Conservation (phyloP, 1,140 invertebrate genomes). For the Leptoteleia sp. region DNA sequence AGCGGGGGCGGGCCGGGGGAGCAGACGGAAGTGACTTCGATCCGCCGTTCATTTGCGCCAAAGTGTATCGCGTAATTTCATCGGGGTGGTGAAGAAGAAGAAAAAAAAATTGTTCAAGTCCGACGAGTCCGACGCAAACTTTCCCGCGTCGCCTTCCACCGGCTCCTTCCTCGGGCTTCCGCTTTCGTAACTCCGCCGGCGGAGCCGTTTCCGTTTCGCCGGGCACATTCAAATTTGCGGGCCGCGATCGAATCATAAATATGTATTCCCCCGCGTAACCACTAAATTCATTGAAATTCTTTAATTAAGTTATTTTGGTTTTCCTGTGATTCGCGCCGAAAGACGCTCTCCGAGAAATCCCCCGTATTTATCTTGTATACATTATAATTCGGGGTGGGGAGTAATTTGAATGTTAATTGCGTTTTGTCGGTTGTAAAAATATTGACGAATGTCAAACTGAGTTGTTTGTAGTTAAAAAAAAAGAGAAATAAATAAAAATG, state of each 20-base stretch:
- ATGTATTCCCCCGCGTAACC: conserved; percentile 75
- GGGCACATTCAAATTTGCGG: conserved; percentile 73
- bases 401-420: conserved; percentile 56
- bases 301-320: conserved; percentile 81
- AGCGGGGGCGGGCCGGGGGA: too few species aligned
- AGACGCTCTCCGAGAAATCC: conserved; percentile 33
- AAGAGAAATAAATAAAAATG: too few species aligned
- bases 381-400: conserved; percentile 30
- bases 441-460: conserved; percentile 7
- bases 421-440: conserved; percentile 6
- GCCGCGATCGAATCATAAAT: conserved; percentile 78
- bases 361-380: conserved; percentile 54
- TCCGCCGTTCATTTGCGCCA: conserved; percentile 28
- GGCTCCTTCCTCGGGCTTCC: conserved; percentile 24
- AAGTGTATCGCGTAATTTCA: conserved; percentile 56
- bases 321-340: conserved; percentile 56
- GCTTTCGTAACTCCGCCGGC: conserved; percentile 45
- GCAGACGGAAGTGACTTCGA: conserved; percentile 5
- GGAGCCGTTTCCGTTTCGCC: conserved; percentile 61
- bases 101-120: too few species aligned
- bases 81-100: conserved; percentile 8
- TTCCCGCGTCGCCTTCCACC: conserved; percentile 11
- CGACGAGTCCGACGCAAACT: conserved; percentile 19
- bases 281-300: conserved; percentile 80
- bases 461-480: background rate